phyloP scores from a whole-genome alignment of 1,140 invertebrate species.

The Hermetia illucens region DNA sequence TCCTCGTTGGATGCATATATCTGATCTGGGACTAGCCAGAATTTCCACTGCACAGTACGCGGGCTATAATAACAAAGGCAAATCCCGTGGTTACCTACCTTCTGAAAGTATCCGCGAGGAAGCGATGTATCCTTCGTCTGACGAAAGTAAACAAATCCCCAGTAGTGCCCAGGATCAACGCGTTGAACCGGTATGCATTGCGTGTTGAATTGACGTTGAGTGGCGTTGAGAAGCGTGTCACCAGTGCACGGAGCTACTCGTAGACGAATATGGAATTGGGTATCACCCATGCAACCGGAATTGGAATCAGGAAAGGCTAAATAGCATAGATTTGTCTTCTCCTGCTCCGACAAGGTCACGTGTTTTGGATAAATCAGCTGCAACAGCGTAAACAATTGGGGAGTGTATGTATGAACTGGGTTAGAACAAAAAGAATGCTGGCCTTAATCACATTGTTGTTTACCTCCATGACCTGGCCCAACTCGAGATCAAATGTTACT shows the following conservation, averaged over 20 bases:
- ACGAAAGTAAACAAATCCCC: conserved; percentile 97
- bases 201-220: conserved; percentile 49
- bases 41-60: no score
- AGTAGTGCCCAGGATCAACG: conserved; percentile 67
- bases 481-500: conserved; percentile 95
- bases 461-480: conserved; percentile 92
- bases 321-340: conserved; percentile 95
- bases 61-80: no score
- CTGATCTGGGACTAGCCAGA: no score
- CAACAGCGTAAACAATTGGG: conserved; percentile 24
- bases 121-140: conserved; percentile 91
- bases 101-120: conserved; percentile 96
- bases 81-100: conserved; percentile 39
- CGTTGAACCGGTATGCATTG: conserved; percentile 58
- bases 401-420: conserved; percentile 2
- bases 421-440: conserved; percentile 6
- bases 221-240: conserved; percentile 11
- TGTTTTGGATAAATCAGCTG: conserved; percentile 76
- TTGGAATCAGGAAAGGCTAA: conserved; percentile 98
- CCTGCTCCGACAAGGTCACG: conserved; percentile 74
- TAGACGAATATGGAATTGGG: conserved; percentile 84
- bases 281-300: conserved; percentile 96
- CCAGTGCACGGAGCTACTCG: conserved; percentile 30
- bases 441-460: conserved; percentile 7
- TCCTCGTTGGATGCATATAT: no score